A percentile compares a stretch with the other conserved stretches of the same genome.
Evolutionary conservation across 2,797 vertebrate species (phyloP).

Genomic region (Loris lydekkerianus): DNA sequence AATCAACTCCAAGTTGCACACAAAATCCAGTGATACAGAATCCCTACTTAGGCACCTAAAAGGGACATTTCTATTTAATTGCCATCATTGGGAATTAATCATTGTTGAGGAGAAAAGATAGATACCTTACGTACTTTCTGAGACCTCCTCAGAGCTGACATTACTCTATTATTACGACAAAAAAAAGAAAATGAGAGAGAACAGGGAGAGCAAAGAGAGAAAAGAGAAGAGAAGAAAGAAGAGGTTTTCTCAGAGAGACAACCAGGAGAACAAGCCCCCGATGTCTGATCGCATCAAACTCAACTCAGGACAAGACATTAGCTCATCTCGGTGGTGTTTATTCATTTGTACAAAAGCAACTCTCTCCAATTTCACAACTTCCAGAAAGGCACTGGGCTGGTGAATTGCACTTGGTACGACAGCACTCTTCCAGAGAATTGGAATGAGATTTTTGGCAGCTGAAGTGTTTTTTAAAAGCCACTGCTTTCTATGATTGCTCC

Average conservation of each 20-base stretch:
- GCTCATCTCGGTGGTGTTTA: constrained; percentile 71
- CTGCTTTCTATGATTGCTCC: constrained; percentile 77
- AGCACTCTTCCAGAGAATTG: constrained; percentile 75
- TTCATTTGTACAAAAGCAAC: constrained; percentile 81
- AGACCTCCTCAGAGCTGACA: not conserved
- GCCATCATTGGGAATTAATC: not conserved
- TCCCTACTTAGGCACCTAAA: not conserved
- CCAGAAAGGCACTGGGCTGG: constrained; percentile 77
- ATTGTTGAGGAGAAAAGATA: not conserved
- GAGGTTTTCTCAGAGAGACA: not conserved
- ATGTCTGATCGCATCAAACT: constrained; percentile 66
- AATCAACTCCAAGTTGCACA: not conserved
- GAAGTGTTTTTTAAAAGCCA: constrained; percentile 79
- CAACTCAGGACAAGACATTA: not conserved
- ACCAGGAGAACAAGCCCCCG: not conserved
- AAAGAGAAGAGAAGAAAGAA: not conserved
- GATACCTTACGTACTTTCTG: not conserved
- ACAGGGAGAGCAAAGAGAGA: not conserved
- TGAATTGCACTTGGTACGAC: constrained; percentile 72
- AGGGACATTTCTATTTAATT: not conserved
- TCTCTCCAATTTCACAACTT: constrained; percentile 79
- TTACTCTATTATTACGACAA: not conserved
- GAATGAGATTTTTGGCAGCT: constrained; percentile 82
- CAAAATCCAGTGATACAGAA: not conserved
- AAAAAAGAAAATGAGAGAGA: not conserved